A percentile compares a stretch with the other conserved stretches of the same genome.
phyloP scores from a whole-genome alignment of 2,888 invertebrate genomes.

The Caenorhabditis angaria region DNA sequence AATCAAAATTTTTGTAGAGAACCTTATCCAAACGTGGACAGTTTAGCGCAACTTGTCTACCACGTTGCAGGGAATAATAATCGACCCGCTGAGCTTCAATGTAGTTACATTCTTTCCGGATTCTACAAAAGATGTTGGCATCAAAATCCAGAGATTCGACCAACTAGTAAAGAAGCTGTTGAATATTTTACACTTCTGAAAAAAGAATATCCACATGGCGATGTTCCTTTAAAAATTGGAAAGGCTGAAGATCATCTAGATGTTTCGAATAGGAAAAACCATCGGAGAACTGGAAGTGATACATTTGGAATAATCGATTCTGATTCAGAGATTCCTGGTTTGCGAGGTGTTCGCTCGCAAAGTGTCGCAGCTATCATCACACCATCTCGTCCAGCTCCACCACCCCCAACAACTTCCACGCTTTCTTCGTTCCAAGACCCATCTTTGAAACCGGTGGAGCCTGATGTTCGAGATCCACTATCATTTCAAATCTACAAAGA shows the following conservation, averaged over 20 bases:
- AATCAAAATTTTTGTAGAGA: conserved; percentile 8
- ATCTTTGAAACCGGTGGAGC: conserved; percentile 31
- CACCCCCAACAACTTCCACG: not conserved
- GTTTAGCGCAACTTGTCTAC: conserved; percentile 30
- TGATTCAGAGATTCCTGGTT: not conserved
- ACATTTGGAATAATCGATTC: not conserved
- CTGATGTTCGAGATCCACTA: conserved; percentile 15
- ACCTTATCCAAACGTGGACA: conserved; percentile 22
- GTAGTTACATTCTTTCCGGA: conserved; percentile 33
- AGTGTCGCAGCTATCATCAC: conserved; percentile 21
- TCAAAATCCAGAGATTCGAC: conserved; percentile 53
- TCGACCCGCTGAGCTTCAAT: conserved; percentile 36
- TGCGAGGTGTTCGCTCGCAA: conserved; percentile 15
- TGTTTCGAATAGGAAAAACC: not conserved
- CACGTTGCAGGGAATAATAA: conserved; percentile 34
- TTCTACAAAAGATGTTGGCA: conserved; percentile 60
- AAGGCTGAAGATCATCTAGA: not conserved
- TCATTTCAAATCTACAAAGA: conserved; percentile 25
- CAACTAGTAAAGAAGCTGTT: conserved; percentile 48
- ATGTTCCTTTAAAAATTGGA: conserved; percentile 49
- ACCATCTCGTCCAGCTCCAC: not conserved
- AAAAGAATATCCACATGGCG: conserved; percentile 54
- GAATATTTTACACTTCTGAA: conserved; percentile 45
- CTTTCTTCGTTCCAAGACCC: too few relatives aligned
- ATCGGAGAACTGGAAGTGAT: conserved; percentile 31